Conservation (phyloP, 2,888 invertebrate species). For the Plutella xylostella region DNA sequence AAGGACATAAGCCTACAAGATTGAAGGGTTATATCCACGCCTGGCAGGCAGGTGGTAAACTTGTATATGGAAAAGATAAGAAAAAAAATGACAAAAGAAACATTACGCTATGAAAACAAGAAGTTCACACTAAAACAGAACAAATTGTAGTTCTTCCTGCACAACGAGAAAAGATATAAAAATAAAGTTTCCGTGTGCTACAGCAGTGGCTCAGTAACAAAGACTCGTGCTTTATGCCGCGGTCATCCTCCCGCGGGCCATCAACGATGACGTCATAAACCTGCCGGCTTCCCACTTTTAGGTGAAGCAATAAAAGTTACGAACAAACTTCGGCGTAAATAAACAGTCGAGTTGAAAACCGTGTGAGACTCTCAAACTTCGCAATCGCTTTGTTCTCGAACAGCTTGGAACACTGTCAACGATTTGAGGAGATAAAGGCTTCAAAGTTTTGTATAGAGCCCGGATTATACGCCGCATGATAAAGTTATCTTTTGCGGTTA, state of each 20-base stretch:
- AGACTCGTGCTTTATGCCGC: background rate
- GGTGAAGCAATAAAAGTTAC: slow-evolving; percentile 9
- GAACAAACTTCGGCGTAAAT: slow-evolving; percentile 12
- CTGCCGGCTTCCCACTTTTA: slow-evolving; percentile 1
- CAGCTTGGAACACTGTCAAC: slow-evolving; percentile 14
- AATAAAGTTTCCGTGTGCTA: background rate
- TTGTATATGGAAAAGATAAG: too few relatives aligned
- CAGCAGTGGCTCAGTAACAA: background rate
- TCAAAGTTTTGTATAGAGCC: slow-evolving; percentile 11
- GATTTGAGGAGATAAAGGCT: slow-evolving; percentile 15
- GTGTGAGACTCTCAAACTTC: slow-evolving; percentile 9
- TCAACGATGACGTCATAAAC: background rate
- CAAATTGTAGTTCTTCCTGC: too few relatives aligned
- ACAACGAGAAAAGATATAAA: background rate
- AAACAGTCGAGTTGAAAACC: slow-evolving; percentile 10
- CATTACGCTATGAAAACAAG: too few relatives aligned
- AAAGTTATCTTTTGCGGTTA: slow-evolving; percentile 13
- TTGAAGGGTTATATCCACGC: too few relatives aligned
- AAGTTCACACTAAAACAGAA: too few relatives aligned
- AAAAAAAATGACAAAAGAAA: too few relatives aligned
- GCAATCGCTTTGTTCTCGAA: slow-evolving; percentile 14
- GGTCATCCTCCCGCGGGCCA: background rate
- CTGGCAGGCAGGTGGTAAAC: too few relatives aligned
- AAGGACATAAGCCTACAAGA: too few relatives aligned
- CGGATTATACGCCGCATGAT: slow-evolving; percentile 10